These are phyloP conservation scores for Actinostola sp. DNA, from an alignment of 92 coral and sea anemone species.

Conservation along the genomic window DNA sequence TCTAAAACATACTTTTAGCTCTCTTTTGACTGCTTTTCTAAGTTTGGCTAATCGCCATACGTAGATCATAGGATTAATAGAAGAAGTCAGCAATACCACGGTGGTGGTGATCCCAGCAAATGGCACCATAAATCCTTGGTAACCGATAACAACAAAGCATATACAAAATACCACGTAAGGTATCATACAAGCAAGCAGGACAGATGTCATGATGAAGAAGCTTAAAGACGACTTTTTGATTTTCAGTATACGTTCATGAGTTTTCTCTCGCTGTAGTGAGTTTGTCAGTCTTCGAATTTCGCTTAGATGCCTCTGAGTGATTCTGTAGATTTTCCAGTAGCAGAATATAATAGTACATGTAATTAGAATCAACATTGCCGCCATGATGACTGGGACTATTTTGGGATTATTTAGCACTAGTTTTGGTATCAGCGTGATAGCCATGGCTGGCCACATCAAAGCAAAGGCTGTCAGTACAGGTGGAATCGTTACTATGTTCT, in stretches of 20 bases:
- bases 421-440: not conserved
- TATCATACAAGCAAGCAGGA: not conserved
- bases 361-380: not conserved
- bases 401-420: not conserved
- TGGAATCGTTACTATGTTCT: constrained; percentile 23
- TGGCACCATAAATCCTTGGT: not conserved
- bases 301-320: constrained; percentile 5
- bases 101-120: constrained; percentile 1
- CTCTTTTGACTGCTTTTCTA: constrained; percentile 12
- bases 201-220: not conserved
- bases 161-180: not conserved
- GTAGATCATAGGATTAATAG: constrained; percentile 34
- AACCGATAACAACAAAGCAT: not conserved
- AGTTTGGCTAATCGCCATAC: constrained; percentile 32
- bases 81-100: constrained; percentile 4
- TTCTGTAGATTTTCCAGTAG: constrained; percentile 10
- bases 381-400: not conserved
- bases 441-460: not conserved
- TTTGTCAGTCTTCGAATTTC: not conserved
- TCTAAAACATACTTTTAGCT: not conserved
- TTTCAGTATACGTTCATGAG: not conserved
- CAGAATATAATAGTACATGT: not conserved
- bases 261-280: not conserved
- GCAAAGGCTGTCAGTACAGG: constrained; percentile 6
- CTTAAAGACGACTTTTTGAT: constrained; percentile 14